Percentiles rank a stretch among this genome's conserved stretches.
phyloP scores from a whole-genome alignment of 2,888 invertebrate genomes.

The Horisme vitalbata region DNA sequence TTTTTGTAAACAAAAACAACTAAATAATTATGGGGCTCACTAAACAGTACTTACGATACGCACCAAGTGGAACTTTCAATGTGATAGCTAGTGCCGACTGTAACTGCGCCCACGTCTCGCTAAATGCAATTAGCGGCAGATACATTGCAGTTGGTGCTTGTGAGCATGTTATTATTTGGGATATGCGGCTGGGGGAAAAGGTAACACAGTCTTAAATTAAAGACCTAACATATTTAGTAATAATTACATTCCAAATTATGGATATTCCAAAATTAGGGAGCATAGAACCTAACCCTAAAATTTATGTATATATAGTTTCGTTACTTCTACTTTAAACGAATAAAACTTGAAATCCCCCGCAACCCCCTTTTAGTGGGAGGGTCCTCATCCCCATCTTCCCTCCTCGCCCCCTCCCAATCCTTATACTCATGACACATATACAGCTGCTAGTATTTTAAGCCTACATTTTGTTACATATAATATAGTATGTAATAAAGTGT shows the following conservation, averaged over 20 bases:
- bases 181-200: slow-evolving; percentile 92
- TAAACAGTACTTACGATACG: slow-evolving; percentile 96
- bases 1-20: slow-evolving; percentile 12
- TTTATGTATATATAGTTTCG: no score
- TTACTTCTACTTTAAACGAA: no score
- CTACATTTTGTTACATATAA: no score
- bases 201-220: slow-evolving; percentile 58
- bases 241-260: neutral
- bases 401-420: no score
- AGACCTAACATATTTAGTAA: neutral
- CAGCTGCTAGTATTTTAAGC: no score
- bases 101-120: slow-evolving; percentile 90
- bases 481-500: no score
- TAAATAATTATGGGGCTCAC: slow-evolving; percentile 89
- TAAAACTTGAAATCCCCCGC: no score
- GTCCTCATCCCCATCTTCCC: no score
- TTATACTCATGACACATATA: no score
- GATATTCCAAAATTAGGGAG: no score
- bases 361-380: no score
- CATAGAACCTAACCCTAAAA: no score
- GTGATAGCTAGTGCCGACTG: slow-evolving; percentile 91
- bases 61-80: slow-evolving; percentile 92
- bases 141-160: slow-evolving; percentile 96
- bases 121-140: slow-evolving; percentile 90
- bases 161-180: slow-evolving; percentile 97